Evolutionary conservation across 2,797 vertebrate species (phyloP), one percentile per base, ranked within the genome.

Genomic region (Diplodus sargus): DNA sequence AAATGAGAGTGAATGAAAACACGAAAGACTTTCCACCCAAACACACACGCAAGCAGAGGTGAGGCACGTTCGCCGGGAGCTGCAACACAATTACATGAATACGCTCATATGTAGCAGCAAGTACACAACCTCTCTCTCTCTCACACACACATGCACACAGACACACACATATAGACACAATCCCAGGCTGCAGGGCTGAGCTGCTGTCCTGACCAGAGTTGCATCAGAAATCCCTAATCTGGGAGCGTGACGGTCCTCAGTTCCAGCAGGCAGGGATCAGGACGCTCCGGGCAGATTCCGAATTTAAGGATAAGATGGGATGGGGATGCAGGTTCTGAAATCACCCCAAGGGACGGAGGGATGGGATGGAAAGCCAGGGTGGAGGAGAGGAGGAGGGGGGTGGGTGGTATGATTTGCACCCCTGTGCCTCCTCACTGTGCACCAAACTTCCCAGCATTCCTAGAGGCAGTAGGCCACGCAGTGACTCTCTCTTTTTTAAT

Each of bases 261-360:
- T 89, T 90, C 91, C 90, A 92, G 89, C 85, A 91, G 88, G 86
- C 87, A 71, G 88, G 89, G 91, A 91, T 89, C 85, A 90, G 87
- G 82, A 75, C 7, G 90, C 91, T 90, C 69, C 66, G 39, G 91
- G 90, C 89, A 60, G 89, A 90, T 90, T 91, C 90, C 51, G 63
- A 93, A 92, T 93, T 92, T 92, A 80, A 81, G 92, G 89, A 93
- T 90, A 87, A 91, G 85, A 89, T 81, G 85, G 88, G 88, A 89
- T 69, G 73, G 79, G 87, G 87, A 81, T 75, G 86, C 84, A 87
- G 86, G 84, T 85, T 72, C 57, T 76, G 58, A 87, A 85, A 92
- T 81, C 79, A 76, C 80, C 88, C 80, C 54, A 0, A 70, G 88
- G 88, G 87, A 78, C 13, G 39, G 63, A 74, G 67, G 81, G 76